Evolutionary conservation across 2,797 vertebrate genomes (phyloP).

Genomic region (Gastrophryne carolinensis): DNA sequence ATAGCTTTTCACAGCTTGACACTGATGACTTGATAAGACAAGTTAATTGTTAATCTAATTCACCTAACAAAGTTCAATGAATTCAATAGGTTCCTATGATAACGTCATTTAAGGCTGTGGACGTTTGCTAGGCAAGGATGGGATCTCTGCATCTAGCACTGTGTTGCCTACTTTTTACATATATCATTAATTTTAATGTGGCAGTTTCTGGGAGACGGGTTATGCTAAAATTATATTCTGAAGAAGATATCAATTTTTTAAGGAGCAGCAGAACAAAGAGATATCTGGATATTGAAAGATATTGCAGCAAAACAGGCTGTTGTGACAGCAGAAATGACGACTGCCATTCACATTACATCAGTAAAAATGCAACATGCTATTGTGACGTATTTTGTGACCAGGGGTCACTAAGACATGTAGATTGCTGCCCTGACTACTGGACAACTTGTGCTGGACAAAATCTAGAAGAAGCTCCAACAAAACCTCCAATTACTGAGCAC

Average conservation of each 20-base stretch:
- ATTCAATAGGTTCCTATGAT: neutral
- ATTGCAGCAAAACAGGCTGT: conserved; percentile 65
- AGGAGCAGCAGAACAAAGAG: conserved; percentile 61
- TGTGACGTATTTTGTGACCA: conserved; percentile 71
- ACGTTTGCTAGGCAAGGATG: conserved; percentile 58
- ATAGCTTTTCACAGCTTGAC: conserved; percentile 18
- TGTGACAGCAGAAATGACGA: conserved; percentile 71
- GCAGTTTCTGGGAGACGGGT: conserved; percentile 49
- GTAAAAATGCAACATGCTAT: conserved; percentile 67
- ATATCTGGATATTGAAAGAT: conserved; percentile 56
- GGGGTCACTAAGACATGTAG: conserved; percentile 55
- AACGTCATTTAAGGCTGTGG: neutral
- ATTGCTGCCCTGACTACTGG: conserved; percentile 74
- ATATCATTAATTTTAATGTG: conserved; percentile 50
- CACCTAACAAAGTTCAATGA: conserved; percentile 20
- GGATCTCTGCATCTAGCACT: neutral
- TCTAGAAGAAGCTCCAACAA: neutral
- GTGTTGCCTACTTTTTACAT: conserved; percentile 7
- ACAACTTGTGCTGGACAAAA: conserved; percentile 57
- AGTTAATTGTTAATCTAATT: conserved; percentile 46
- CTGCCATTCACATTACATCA: conserved; percentile 61
- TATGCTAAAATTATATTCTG: conserved; percentile 33
- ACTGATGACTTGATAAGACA: conserved; percentile 24
- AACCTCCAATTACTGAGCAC: conserved; percentile 11
- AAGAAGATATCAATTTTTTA: conserved; percentile 41